Conservation (phyloP, 2,113 vertebrate genomes). For the Fulica atra region DNA sequence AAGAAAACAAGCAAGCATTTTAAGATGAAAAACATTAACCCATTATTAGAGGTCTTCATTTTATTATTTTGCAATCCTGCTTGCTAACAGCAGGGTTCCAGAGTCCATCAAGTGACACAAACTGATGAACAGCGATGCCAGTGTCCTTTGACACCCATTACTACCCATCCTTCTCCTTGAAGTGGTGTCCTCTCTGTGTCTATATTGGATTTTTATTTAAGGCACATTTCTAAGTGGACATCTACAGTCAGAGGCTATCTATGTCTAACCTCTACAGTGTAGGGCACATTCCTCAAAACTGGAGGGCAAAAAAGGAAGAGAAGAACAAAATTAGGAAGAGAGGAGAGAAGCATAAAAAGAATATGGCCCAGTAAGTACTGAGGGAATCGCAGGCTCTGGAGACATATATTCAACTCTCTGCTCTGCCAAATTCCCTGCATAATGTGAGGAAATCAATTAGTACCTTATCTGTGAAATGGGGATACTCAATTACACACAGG, state of each 20-base stretch:
- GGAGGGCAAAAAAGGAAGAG: neutral
- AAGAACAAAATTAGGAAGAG: neutral
- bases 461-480: slow-evolving; percentile 64
- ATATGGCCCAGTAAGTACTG: slow-evolving; percentile 5
- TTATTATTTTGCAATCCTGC: neutral
- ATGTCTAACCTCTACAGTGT: neutral
- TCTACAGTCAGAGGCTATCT: neutral
- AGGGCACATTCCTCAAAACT: neutral
- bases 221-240: neutral
- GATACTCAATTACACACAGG: slow-evolving; percentile 60
- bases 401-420: slow-evolving; percentile 23
- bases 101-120: neutral
- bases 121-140: neutral
- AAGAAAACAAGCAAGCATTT: neutral
- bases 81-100: neutral
- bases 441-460: slow-evolving; percentile 63
- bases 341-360: neutral
- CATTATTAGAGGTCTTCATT: neutral
- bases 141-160: neutral
- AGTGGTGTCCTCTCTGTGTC: neutral
- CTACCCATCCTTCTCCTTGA: neutral
- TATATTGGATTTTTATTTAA: neutral
- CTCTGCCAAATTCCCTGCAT: slow-evolving; percentile 61
- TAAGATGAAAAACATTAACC: neutral
- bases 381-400: slow-evolving; percentile 49